These are phyloP conservation scores for Cavia porcellus DNA, from an alignment of 2,113 vertebrate species.

Conservation along the genomic window DNA sequence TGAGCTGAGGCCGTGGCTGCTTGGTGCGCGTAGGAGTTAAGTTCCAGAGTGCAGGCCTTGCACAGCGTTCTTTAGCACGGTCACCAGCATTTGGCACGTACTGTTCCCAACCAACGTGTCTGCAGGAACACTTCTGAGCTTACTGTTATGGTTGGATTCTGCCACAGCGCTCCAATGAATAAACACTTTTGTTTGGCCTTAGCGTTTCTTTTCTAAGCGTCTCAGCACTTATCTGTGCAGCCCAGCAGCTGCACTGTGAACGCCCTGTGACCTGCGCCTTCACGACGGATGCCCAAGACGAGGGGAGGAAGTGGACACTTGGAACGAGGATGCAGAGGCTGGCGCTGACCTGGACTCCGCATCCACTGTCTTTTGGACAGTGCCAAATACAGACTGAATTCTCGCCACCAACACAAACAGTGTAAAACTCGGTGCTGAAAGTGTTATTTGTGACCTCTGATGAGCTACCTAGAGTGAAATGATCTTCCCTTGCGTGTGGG, in stretches of 20 bases:
- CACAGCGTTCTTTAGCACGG: not conserved
- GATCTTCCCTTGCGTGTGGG: accelerated
- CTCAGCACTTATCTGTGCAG: conserved; percentile 71
- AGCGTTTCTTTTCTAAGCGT: conserved; percentile 61
- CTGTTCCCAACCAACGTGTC: not conserved
- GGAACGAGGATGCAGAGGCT: conserved; percentile 37
- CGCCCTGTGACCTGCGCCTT: conserved; percentile 59
- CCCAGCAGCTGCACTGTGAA: conserved; percentile 54
- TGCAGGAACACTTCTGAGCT: not conserved
- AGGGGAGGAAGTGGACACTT: conserved; percentile 50
- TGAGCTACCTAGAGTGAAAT: not conserved
- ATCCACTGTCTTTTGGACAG: not conserved
- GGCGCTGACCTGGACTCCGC: conserved; percentile 6
- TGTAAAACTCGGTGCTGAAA: not conserved
- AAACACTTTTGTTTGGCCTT: conserved; percentile 70
- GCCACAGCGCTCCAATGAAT: conserved; percentile 45
- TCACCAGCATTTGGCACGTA: not conserved
- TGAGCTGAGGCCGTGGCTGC: accelerated
- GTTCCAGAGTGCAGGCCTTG: not conserved
- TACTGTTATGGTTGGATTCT: conserved; percentile 66
- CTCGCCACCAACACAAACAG: not conserved
- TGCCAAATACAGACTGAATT: conserved; percentile 65
- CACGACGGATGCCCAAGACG: not conserved
- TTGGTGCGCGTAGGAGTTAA: too few species aligned
- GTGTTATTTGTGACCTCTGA: not conserved